Evolutionary conservation across 2,888 invertebrate species (phyloP).

Genomic region (Pandemis heparana): DNA sequence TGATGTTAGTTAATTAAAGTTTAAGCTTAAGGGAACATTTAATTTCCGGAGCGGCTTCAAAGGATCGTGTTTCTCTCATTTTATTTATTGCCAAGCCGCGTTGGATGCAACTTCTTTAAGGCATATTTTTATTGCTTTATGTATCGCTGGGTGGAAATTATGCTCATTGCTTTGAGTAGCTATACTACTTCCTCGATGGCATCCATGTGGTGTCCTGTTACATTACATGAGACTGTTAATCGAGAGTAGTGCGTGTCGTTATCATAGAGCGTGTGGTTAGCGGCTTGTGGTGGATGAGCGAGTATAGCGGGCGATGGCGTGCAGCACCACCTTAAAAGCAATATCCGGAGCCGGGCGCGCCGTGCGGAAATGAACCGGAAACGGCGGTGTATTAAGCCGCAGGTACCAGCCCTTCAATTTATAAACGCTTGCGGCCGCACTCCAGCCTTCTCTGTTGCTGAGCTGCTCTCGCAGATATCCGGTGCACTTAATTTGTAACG

Average conservation of each 20-base stretch:
- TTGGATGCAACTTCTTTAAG: slow-evolving; percentile 51
- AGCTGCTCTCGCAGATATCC: slow-evolving; percentile 69
- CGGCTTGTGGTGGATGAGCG: slow-evolving; percentile 54
- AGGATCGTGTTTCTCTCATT: slow-evolving; percentile 69
- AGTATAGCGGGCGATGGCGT: slow-evolving; percentile 61
- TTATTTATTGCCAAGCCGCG: slow-evolving; percentile 56
- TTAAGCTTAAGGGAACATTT: slow-evolving; percentile 78
- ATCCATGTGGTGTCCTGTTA: neutral
- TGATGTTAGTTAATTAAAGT: slow-evolving; percentile 79
- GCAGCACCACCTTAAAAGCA: slow-evolving; percentile 85
- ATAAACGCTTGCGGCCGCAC: slow-evolving; percentile 81
- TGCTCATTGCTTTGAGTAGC: neutral
- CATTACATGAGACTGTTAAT: neutral
- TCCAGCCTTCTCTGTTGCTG: slow-evolving; percentile 64
- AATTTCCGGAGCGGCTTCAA: slow-evolving; percentile 74
- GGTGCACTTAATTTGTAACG: slow-evolving; percentile 77
- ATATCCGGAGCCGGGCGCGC: slow-evolving; percentile 85
- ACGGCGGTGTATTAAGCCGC: slow-evolving; percentile 86
- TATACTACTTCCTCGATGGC: neutral
- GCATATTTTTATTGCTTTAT: slow-evolving; percentile 48
- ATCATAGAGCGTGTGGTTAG: slow-evolving; percentile 41
- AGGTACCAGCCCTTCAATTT: slow-evolving; percentile 86
- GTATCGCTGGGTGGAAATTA: slow-evolving; percentile 2
- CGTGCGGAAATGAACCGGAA: slow-evolving; percentile 86
- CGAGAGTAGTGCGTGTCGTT: slow-evolving; percentile 2